Base-by-base conservation (phyloP, 2,113 vertebrate species). In the Amphilophus citrinellus region DNA sequence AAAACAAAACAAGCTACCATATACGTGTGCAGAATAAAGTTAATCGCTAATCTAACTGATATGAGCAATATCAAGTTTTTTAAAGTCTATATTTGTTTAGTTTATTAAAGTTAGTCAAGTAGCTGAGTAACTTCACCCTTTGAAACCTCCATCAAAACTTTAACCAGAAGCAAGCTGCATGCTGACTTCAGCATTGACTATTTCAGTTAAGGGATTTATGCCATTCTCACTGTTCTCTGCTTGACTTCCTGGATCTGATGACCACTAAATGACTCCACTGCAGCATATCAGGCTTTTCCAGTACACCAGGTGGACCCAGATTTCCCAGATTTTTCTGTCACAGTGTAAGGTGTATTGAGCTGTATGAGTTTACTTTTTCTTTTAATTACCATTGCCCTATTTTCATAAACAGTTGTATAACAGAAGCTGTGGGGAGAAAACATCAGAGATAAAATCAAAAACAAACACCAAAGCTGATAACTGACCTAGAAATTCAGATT, bases 401-500 rank as follows among this genome's bases (percentile, higher is more conserved):
- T 94, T 91, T 84, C 75, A 78, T 24, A 76, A 80, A 88, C 47
- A 79, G 53, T 73, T 80, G 68, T 57, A 56, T 89, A 89, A 86
- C 44, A 6, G 35, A 83, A 10, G 47, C 78, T 88, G 76, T 82
- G 68, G 77, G 84, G 84, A 87, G 22, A 90, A 76, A 78, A 80
- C 71, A 84, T 53, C 17, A 76, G 58, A 85, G 37, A 84, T 83
- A 32, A 83, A 85, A 87, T 75, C 58, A n/a, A 82, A 83, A 80
- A 53, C 22, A 57, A 87, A 61, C 9, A 77, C 17, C n/a, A 71
- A 59, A 88, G 61, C 11, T 59, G 14, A 35, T 73, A 57, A 76
- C 22, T 79, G 84, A 87, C 66, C 81, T 62, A 79, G 47, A 88
- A 83, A 83, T 76, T 61, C 58, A 68, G 62, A 75, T 76, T 35